phyloP scores from a whole-genome alignment of 1,140 invertebrate species.

The Zaprionus capensis region DNA sequence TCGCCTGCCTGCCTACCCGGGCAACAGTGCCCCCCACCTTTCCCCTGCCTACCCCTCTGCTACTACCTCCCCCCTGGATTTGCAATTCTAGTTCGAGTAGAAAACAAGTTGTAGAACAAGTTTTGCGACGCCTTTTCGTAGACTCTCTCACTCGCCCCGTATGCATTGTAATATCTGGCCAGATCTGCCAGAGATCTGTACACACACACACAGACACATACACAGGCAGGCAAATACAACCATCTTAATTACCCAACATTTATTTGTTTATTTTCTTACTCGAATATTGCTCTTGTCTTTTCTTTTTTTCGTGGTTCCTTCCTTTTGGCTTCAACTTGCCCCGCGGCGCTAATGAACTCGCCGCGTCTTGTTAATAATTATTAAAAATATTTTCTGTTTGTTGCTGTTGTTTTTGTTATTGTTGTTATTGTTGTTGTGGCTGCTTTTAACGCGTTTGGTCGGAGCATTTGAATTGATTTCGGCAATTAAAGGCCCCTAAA shows the following conservation, averaged over 20 bases:
- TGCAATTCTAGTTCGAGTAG: conserved; percentile 71
- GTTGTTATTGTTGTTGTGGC: conserved; percentile 47
- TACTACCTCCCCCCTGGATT: not conserved
- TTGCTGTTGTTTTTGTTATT: conserved; percentile 11
- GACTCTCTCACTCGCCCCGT: not conserved
- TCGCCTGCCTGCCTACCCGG: conserved; percentile 34
- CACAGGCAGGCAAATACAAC: conserved; percentile 45
- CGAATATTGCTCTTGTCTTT: conserved; percentile 40
- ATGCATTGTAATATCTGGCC: not conserved
- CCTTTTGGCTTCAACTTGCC: conserved; percentile 27
- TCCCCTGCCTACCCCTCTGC: not conserved
- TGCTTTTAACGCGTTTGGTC: conserved; percentile 76
- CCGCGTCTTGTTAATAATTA: conserved; percentile 79
- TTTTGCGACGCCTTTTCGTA: conserved; percentile 67
- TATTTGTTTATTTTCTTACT: conserved; percentile 74
- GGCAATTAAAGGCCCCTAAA: conserved; percentile 78
- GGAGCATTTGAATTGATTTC: conserved; percentile 80
- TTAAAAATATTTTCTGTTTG: conserved; percentile 59
- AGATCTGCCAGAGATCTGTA: not conserved
- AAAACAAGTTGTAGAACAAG: conserved; percentile 81
- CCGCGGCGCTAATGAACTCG: conserved; percentile 74
- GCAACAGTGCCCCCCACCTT: conserved; percentile 17
- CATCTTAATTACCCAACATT: conserved; percentile 80
- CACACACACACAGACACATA: conserved; percentile 32
- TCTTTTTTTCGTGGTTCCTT: conserved; percentile 15